Evolutionary conservation across 2,113 vertebrate genomes (phyloP).

Genomic region (Gymnocephalus cernua): DNA sequence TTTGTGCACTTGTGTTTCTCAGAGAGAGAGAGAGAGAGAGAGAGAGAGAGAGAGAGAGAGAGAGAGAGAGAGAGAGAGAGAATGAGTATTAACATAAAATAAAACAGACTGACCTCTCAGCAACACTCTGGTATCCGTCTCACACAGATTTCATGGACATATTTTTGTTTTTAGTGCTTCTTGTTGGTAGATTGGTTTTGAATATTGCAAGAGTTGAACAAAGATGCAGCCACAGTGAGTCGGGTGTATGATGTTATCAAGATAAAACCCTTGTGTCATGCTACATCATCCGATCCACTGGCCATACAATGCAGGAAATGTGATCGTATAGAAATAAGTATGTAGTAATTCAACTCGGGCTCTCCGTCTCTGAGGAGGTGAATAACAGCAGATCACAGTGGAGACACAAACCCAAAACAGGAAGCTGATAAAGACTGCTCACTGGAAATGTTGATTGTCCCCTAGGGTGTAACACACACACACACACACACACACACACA

Average conservation of each 20-base stretch:
- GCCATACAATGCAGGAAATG: neutral
- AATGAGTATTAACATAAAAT: too few relatives aligned
- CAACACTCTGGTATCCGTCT: too few relatives aligned
- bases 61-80: neutral
- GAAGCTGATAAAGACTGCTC: constrained; percentile 53
- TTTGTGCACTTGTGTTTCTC: too few relatives aligned
- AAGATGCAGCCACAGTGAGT: neutral
- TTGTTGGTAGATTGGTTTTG: neutral
- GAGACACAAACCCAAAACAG: constrained; percentile 53
- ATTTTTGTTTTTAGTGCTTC: too few relatives aligned
- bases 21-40: neutral
- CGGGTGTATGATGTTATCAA: neutral
- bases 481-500: constrained; percentile 23
- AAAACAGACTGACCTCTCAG: too few relatives aligned
- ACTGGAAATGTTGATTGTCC: constrained; percentile 65
- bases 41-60: neutral
- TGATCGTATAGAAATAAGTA: neutral
- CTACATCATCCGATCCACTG: neutral
- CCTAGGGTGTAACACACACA: constrained; percentile 44
- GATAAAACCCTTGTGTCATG: neutral
- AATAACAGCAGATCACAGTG: constrained; percentile 44
- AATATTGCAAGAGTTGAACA: neutral
- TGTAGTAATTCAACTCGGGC: neutral
- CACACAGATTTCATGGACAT: too few relatives aligned
- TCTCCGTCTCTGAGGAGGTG: neutral